Evolutionary conservation across 2,113 vertebrate species (phyloP).

Genomic region (Scophthalmus maximus): DNA sequence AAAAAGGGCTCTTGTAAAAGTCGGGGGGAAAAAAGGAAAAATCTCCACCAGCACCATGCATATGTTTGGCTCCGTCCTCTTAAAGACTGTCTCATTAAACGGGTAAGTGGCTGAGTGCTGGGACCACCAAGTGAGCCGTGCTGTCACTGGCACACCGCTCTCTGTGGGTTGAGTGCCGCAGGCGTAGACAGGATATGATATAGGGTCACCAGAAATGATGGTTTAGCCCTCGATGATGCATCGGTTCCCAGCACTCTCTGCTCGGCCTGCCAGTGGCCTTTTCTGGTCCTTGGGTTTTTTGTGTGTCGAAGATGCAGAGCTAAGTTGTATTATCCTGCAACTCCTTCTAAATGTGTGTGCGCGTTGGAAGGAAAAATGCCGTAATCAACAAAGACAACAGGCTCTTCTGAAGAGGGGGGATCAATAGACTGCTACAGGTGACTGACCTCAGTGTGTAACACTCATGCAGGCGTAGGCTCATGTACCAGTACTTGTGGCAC

Average conservation of each 20-base stretch:
- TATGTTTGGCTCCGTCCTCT: slow-evolving; percentile 68
- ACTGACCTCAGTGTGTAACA: slow-evolving; percentile 66
- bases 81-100: slow-evolving; percentile 79
- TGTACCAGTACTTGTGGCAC: slow-evolving; percentile 44
- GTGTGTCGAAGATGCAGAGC: slow-evolving; percentile 24
- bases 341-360: slow-evolving; percentile 28
- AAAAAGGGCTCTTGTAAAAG: slow-evolving; percentile 77
- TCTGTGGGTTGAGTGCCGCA: slow-evolving; percentile 55
- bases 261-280: slow-evolving; percentile 38
- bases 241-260: slow-evolving; percentile 48
- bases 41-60: slow-evolving; percentile 53
- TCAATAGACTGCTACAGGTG: slow-evolving; percentile 76
- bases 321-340: slow-evolving; percentile 33
- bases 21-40: slow-evolving; percentile 48
- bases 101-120: slow-evolving; percentile 76
- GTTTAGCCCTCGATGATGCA: slow-evolving; percentile 40
- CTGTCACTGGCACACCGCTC: slow-evolving; percentile 76
- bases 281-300: slow-evolving; percentile 1
- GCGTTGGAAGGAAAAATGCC: slow-evolving; percentile 35
- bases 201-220: slow-evolving; percentile 68
- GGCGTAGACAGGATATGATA: slow-evolving; percentile 66
- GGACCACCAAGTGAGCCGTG: slow-evolving; percentile 77
- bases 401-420: slow-evolving; percentile 62
- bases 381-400: slow-evolving; percentile 77
- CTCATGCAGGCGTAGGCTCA: slow-evolving; percentile 48